phyloP scores from a whole-genome alignment of 2,888 invertebrate species.

The Limnephilus rhombicus region DNA sequence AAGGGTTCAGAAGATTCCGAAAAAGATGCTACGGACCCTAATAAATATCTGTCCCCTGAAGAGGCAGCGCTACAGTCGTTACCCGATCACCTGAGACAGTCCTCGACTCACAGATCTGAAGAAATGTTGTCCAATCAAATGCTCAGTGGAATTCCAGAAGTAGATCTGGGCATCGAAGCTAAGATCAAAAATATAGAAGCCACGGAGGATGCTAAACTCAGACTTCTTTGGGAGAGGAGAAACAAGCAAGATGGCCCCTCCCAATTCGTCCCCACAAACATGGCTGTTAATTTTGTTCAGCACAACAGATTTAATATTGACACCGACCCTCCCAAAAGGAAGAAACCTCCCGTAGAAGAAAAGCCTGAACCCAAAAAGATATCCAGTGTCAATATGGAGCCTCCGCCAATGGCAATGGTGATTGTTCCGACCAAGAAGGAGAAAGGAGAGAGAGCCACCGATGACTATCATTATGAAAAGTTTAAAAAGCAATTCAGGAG shows the following conservation, averaged over 20 bases:
- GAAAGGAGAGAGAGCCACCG: slow-evolving; percentile 94
- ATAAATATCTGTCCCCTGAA: slow-evolving; percentile 89
- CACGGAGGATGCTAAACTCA: slow-evolving; percentile 98
- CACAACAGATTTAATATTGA: slow-evolving; percentile 98
- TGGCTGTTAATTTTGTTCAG: slow-evolving; percentile 99
- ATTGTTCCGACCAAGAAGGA: slow-evolving; percentile 77
- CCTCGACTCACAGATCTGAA: slow-evolving; percentile 92
- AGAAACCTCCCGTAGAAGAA: slow-evolving; percentile 76
- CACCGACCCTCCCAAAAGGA: slow-evolving; percentile 80
- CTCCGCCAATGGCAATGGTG: slow-evolving; percentile 66
- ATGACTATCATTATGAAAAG: slow-evolving; percentile 97
- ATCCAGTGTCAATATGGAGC: slow-evolving; percentile 44
- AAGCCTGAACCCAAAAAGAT: slow-evolving; percentile 74
- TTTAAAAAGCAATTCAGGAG: slow-evolving; percentile 97
- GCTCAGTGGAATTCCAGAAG: slow-evolving; percentile 99
- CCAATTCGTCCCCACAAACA: slow-evolving; percentile 97
- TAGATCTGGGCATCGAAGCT: slow-evolving; percentile 99
- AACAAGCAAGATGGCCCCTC: slow-evolving; percentile 96
- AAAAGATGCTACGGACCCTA: slow-evolving; percentile 73
- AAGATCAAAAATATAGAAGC: slow-evolving; percentile 99
- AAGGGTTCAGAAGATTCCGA: slow-evolving; percentile 82
- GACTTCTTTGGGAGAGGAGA: slow-evolving; percentile 91
- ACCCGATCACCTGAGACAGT: slow-evolving; percentile 92
- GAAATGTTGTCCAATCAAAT: slow-evolving; percentile 99
- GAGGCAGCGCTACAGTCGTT: slow-evolving; percentile 93